Evolutionary conservation across 1,140 invertebrate genomes (phyloP), one percentile per base, ranked within the genome.

Genomic region (Eupeodes corollae): DNA sequence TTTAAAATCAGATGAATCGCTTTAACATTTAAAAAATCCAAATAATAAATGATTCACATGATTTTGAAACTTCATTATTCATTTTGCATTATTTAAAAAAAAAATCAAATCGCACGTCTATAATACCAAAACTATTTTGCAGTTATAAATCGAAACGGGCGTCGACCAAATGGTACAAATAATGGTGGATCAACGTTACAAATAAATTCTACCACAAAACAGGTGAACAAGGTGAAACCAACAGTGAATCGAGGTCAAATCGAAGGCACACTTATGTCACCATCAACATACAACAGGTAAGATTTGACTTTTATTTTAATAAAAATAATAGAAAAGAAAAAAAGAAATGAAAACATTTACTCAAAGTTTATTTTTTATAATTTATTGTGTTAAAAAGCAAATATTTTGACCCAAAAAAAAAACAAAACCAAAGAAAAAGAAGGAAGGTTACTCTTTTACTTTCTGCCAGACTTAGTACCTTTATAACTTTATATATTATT

Each of bases 141-240:
- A 81, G 79, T 80, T 61, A 77, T 80, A 58, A 81, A 80, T 60
- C 73, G 84, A 51, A 87, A 87, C 67, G 80, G 82, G 59, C 75
- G 82, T 48, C 61, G 61, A 34, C 61, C 63, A 35, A 63, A 64
- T 44, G 61, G 60, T 33, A 64, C 62, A 41, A 84, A 75, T 59
- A 82, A 77, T 55, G 79, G 79, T 52, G 74, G 74, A 52, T 72
- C 75, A 43, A 79, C 73, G 55, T 73, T 74, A 58, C 74, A 84
- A 57, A 74, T 79, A 68, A 82, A 80, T 61, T 79, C 78, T 5
- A 78, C 75, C 46, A 79, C 75, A 48, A 83, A 87, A 65, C 86
- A 88, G 70, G 84, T 88, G 58, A 88, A 88, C 72, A 88, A 88
- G 70, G 84, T 88, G 56, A 88, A 88, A 69, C 85, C 85, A 31